phyloP scores from a whole-genome alignment of 2,888 invertebrate species.

The Pyrrhia umbra region DNA sequence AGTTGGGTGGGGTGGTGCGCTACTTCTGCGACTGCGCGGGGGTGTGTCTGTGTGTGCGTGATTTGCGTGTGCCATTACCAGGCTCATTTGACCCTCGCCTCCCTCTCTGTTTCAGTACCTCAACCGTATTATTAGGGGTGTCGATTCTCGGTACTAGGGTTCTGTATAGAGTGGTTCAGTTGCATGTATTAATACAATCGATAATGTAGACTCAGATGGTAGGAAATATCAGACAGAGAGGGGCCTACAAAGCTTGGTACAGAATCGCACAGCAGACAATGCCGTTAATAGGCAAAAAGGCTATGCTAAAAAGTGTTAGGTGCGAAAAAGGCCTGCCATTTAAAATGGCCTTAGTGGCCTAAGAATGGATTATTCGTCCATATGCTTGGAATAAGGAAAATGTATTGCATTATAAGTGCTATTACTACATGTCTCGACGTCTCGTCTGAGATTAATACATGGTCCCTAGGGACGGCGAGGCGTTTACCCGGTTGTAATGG shows the following conservation, averaged over 20 bases:
- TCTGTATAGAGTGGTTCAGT: conserved; percentile 68
- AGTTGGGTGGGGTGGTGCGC: conserved; percentile 83
- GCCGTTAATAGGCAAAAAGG: conserved; percentile 35
- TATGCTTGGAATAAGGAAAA: background rate
- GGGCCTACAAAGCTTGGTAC: conserved; percentile 73
- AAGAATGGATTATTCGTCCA: background rate
- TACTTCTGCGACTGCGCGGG: conserved; percentile 82
- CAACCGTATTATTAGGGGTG: conserved; percentile 60
- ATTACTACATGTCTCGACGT: conserved; percentile 1
- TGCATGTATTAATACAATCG: conserved; percentile 85
- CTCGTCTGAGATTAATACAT: conserved; percentile 29
- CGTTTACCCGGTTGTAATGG: background rate
- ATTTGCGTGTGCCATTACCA: conserved; percentile 80
- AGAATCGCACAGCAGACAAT: conserved; percentile 69
- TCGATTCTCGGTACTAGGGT: conserved; percentile 70
- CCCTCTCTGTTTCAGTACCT: conserved; percentile 61
- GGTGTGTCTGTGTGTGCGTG: conserved; percentile 78
- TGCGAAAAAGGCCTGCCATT: conserved; percentile 13
- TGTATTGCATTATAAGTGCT: conserved; percentile 3
- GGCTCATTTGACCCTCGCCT: conserved; percentile 68
- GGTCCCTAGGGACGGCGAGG: conserved; percentile 17
- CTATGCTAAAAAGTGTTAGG: conserved; percentile 33
- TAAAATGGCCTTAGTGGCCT: background rate
- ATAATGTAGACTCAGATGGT: conserved; percentile 85
- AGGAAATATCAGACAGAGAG: conserved; percentile 87